phyloP scores from a whole-genome alignment of 2,113 vertebrate species.

The Pipa parva region DNA sequence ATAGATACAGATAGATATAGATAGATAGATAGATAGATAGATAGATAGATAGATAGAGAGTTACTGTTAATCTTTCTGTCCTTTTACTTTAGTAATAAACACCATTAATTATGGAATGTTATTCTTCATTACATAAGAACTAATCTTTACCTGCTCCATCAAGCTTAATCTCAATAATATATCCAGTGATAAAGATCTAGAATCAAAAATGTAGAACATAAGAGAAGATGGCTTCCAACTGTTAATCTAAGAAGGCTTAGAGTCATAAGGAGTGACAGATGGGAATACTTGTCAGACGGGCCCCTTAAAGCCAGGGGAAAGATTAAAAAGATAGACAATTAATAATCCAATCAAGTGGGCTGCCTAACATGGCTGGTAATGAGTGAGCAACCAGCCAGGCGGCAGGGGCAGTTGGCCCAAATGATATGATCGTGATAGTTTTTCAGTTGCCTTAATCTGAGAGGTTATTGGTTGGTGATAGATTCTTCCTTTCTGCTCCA shows the following conservation, averaged over 20 bases:
- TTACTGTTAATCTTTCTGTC: too few relatives aligned
- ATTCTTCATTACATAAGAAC: neutral
- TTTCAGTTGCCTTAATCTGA: conserved; percentile 34
- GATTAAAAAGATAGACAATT: conserved; percentile 35
- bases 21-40: too few relatives aligned
- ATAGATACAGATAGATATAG: too few relatives aligned
- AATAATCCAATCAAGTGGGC: conserved; percentile 39
- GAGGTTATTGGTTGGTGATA: conserved; percentile 23
- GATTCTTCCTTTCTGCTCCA: conserved; percentile 31
- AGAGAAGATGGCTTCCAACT: neutral
- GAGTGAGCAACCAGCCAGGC: conserved; percentile 27
- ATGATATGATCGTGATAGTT: conserved; percentile 42
- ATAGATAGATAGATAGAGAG: too few relatives aligned
- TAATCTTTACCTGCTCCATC: neutral
- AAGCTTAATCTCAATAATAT: neutral
- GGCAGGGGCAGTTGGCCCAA: neutral
- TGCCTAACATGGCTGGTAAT: conserved; percentile 23
- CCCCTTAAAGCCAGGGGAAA: conserved; percentile 19
- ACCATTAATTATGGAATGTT: too few relatives aligned
- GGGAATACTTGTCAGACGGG: conserved; percentile 28
- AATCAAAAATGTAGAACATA: neutral
- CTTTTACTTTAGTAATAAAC: too few relatives aligned
- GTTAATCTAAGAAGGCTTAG: conserved; percentile 8
- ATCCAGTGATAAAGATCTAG: neutral
- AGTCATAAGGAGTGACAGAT: conserved; percentile 29